These are phyloP conservation scores for Parazoanthus darwini DNA, from an alignment of 92 coral and sea anemone species.

Conservation along the genomic window DNA sequence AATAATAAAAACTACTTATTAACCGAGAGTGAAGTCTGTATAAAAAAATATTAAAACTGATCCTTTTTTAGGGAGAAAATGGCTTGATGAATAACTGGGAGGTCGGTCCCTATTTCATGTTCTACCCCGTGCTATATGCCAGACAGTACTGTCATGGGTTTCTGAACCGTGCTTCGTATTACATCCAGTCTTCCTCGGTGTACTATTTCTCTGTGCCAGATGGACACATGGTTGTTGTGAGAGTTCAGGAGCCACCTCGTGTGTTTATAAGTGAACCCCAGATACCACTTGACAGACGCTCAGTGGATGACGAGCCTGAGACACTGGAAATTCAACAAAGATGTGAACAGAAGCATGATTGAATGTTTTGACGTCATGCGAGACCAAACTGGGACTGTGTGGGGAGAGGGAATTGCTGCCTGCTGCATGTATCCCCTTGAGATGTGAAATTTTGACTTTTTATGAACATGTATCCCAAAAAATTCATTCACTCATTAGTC, in stretches of 20 bases:
- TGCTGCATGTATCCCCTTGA: no score
- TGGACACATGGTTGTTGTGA: constrained; percentile 71
- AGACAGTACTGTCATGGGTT: constrained; percentile 87
- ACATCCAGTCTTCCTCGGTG: constrained; percentile 70
- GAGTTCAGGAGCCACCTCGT: constrained; percentile 69
- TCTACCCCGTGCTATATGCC: constrained; percentile 78
- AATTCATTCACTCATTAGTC: no score
- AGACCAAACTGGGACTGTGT: no score
- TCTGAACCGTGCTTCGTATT: constrained; percentile 78
- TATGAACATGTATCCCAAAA: no score
- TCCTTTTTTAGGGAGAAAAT: constrained; percentile 39
- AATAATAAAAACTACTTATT: no score
- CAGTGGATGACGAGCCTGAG: constrained; percentile 32
- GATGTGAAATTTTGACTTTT: no score
- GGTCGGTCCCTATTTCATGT: constrained; percentile 43
- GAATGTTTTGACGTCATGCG: no score
- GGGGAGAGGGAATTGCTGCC: no score
- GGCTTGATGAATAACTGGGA: constrained; percentile 34
- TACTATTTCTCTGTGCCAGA: constrained; percentile 70
- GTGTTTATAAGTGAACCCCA: constrained; percentile 45
- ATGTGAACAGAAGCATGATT: constrained; percentile 7
- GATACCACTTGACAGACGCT: not conserved
- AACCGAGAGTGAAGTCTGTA: no score
- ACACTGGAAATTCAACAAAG: constrained; percentile 45
- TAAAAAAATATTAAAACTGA: no score